Evolutionary conservation across 2,113 vertebrate species (phyloP).

Genomic region (Daboia siamensis): DNA sequence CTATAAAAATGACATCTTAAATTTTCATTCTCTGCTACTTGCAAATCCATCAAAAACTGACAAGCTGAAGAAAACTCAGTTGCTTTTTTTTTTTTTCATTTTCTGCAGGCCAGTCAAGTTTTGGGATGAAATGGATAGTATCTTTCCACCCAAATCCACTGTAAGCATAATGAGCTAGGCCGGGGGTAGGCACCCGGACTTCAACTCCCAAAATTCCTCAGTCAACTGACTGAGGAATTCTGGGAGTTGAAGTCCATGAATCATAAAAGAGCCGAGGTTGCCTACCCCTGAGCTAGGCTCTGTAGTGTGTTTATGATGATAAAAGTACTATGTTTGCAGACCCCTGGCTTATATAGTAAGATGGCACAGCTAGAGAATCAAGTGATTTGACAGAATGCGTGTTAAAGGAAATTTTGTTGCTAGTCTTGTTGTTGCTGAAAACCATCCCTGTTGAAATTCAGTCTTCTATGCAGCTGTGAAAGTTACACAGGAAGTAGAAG

Average conservation of each 20-base stretch:
- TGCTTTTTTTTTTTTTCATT: not conserved
- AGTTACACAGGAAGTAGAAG: not conserved
- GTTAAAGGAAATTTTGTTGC: not conserved
- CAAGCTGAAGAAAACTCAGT: not conserved
- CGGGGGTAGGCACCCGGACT: no score
- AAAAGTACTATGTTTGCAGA: not conserved
- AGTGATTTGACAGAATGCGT: not conserved
- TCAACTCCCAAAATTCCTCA: no score
- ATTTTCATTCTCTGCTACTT: not conserved
- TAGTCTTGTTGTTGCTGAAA: not conserved
- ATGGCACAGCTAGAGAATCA: not conserved
- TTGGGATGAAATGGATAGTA: not conserved
- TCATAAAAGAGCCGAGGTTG: no score
- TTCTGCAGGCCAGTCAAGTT: not conserved
- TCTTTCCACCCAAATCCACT: not conserved
- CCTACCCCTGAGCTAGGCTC: not conserved
- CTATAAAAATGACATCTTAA: not conserved
- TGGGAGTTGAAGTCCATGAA: no score
- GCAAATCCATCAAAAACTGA: not conserved
- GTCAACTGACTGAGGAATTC: no score
- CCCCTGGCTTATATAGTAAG: not conserved
- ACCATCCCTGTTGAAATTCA: not conserved
- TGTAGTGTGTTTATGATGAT: not conserved
- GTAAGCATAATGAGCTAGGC: not conserved
- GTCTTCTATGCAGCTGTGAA: not conserved